Evolutionary conservation across 2,888 invertebrate genomes (phyloP).

Genomic region (Baronia brevicornis): DNA sequence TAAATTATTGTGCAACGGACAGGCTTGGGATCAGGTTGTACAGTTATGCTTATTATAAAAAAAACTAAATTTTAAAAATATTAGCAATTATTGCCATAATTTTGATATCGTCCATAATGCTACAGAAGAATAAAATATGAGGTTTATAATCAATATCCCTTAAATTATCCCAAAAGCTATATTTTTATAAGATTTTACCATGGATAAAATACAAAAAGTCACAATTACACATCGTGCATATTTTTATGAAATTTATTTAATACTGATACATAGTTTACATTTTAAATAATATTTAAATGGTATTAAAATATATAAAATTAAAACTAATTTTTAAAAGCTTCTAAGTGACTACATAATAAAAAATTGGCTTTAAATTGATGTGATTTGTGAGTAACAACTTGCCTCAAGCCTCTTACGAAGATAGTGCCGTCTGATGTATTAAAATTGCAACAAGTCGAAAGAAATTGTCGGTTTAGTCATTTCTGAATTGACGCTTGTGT

Average conservation of each 20-base stretch:
- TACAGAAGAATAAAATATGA: no score
- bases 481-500: slow-evolving; percentile 52
- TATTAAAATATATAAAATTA: no score
- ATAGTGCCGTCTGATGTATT: slow-evolving; percentile 43
- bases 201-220: no score
- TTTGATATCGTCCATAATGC: not conserved
- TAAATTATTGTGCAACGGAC: slow-evolving; percentile 59
- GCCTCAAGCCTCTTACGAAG: slow-evolving; percentile 59
- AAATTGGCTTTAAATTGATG: slow-evolving; percentile 59
- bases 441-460: slow-evolving; percentile 59
- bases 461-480: slow-evolving; percentile 58
- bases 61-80: slow-evolving; percentile 21
- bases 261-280: slow-evolving; percentile 37
- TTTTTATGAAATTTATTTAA: slow-evolving; percentile 27
- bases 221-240: no score
- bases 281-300: no score
- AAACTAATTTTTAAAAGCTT: slow-evolving; percentile 46
- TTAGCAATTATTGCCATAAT: slow-evolving; percentile 26
- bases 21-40: slow-evolving; percentile 59
- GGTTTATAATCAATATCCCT: no score
- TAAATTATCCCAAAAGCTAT: no score
- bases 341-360: slow-evolving; percentile 40
- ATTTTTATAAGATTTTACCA: no score
- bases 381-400: slow-evolving; percentile 68
- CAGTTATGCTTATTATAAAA: slow-evolving; percentile 55